Conservation (phyloP, 2,797 vertebrate genomes). For the Salmo trutta region DNA sequence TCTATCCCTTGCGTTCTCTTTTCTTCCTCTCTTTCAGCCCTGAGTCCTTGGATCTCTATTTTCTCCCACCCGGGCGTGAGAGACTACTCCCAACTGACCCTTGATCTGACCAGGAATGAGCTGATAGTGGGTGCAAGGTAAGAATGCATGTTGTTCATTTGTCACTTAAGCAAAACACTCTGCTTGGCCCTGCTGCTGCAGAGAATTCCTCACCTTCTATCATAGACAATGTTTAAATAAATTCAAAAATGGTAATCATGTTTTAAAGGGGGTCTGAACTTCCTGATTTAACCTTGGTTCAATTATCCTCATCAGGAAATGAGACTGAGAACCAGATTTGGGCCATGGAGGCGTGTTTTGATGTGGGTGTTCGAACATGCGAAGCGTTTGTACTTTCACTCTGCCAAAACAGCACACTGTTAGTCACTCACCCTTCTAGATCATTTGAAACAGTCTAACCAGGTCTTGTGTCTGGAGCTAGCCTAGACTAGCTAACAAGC, state of each 20-base stretch:
- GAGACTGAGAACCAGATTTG: too few relatives aligned
- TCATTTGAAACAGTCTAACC: too few relatives aligned
- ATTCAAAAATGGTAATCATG: not conserved
- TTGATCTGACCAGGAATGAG: conserved; percentile 95
- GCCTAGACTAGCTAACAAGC: too few relatives aligned
- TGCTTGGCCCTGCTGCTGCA: not conserved
- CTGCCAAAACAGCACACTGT: too few relatives aligned
- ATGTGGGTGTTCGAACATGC: too few relatives aligned
- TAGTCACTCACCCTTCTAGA: too few relatives aligned
- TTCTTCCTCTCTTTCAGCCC: conserved; percentile 71
- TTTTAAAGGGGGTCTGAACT: not conserved
- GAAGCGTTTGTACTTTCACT: too few relatives aligned
- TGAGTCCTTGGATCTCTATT: conserved; percentile 90
- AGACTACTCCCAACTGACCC: conserved; percentile 95
- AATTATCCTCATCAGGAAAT: too few relatives aligned
- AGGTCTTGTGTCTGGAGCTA: too few relatives aligned
- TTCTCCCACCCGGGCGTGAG: conserved; percentile 87
- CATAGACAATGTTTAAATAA: not conserved
- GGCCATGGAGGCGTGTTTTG: too few relatives aligned
- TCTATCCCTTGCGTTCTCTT: conserved; percentile 14
- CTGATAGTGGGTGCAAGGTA: conserved; percentile 98
- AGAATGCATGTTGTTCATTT: conserved; percentile 49
- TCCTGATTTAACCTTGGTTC: too few relatives aligned
- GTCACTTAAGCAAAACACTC: not conserved
- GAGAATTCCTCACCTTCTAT: not conserved